Base-by-base conservation (phyloP, 1,140 invertebrate species). In the Andricus grossulariae region DNA sequence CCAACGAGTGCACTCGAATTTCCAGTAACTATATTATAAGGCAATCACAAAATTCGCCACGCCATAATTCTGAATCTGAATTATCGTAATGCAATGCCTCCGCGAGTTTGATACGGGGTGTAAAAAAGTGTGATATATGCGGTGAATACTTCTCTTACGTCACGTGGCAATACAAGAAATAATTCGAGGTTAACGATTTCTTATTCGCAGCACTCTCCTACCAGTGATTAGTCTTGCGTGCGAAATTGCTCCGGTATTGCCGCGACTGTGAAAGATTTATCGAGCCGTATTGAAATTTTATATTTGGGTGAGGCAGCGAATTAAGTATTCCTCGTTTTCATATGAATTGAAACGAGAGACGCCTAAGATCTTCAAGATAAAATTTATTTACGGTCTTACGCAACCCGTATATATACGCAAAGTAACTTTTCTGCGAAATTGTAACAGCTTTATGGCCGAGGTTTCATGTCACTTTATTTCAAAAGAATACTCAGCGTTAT, bases 261-360 rank as follows among this genome's bases (percentile, higher is more conserved):
- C 21, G 10, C 18, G 13, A 6, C 10, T 55, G 18, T 5, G 21
- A 25, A 60, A 60, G 55, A 60, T 60, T 60, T 60, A 60, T 60
- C 15, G 21, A 60, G 19, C 32, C 13, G 19, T 13, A 60, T 13
- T 32, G 54, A 55, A 55, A 55, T 55, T 55, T 55, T 32, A 60
- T 60, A 25, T 60, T 60, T 25, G 21, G 21, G 13, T 60, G 32
- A 25, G 32, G 55, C 21, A 60, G 16, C 19, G 21, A 57, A 57
- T 57, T 57, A 57, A 57, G n/a, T 60, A 60, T 60, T 60, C 21
- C 55, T 60, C 55, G 55, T 60, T 60, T 60, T 13, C 55, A 60
- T 60, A 60, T 32, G 55, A 32, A 60, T 12, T 60, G 21, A 19
- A 25, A 13, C 6, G 11, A 60, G 54, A 55, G 54, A 13, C 11